These are phyloP conservation scores for Spicauda simplicius DNA, from an alignment of 2,888 invertebrate genomes.

Conservation along the genomic window DNA sequence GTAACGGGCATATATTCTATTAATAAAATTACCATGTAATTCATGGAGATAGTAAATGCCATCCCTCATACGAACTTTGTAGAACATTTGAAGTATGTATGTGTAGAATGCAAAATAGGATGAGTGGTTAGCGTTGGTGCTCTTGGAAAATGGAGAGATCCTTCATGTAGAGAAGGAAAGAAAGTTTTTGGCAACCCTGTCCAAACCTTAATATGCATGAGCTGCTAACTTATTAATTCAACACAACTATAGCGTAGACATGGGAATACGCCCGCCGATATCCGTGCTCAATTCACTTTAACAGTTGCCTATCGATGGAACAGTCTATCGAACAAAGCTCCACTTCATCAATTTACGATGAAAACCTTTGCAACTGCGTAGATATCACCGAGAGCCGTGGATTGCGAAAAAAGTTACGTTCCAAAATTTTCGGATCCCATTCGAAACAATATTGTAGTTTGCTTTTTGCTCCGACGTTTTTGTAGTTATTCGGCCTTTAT, in stretches of 20 bases:
- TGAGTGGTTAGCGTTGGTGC: no score
- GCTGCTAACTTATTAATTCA: slow-evolving; percentile 69
- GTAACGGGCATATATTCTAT: no score
- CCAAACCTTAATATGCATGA: slow-evolving; percentile 66
- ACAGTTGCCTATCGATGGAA: slow-evolving; percentile 47
- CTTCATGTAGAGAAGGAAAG: no score
- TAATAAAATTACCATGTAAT: no score
- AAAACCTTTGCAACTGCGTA: slow-evolving; percentile 39
- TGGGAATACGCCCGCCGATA: slow-evolving; percentile 42
- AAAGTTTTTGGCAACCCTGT: background rate
- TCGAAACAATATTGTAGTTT: slow-evolving; percentile 30
- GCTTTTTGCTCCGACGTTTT: slow-evolving; percentile 26
- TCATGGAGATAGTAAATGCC: no score
- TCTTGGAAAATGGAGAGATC: no score
- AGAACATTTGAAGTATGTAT: no score
- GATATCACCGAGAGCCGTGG: slow-evolving; percentile 29
- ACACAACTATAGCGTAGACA: slow-evolving; percentile 54
- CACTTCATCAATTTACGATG: slow-evolving; percentile 44
- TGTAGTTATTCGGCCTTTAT: slow-evolving; percentile 14
- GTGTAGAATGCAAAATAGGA: no score
- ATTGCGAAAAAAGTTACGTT: slow-evolving; percentile 28
- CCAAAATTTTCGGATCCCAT: slow-evolving; percentile 23
- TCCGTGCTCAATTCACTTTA: slow-evolving; percentile 47
- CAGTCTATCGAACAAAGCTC: slow-evolving; percentile 45
- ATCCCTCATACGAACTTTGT: no score